These are phyloP conservation scores for Acrossocheilus fasciatus DNA, from an alignment of 2,797 vertebrate species.

Conservation along the genomic window DNA sequence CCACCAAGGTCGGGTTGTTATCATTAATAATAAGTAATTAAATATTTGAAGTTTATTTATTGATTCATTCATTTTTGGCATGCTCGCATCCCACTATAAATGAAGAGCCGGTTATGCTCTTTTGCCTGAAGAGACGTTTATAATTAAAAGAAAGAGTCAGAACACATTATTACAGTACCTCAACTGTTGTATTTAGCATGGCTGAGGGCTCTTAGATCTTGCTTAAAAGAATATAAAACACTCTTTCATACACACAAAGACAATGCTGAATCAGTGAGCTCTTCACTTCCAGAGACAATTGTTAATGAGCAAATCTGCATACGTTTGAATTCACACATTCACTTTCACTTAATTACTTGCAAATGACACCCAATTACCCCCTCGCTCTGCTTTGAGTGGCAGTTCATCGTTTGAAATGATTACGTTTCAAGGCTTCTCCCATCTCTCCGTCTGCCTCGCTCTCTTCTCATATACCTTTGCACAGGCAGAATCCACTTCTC, in stretches of 20 bases:
- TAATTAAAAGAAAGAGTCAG: constrained; percentile 54
- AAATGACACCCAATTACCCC: constrained; percentile 57
- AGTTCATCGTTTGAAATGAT: constrained; percentile 62
- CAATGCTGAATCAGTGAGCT: constrained; percentile 43
- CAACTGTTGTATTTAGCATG: constrained; percentile 43
- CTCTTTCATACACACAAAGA: constrained; percentile 15
- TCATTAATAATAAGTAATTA: not conserved
- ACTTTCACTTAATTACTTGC: constrained; percentile 62
- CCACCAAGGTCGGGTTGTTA: not conserved
- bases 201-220: constrained; percentile 50
- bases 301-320: constrained; percentile 63
- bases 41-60: not conserved
- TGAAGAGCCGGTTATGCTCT: constrained; percentile 42
- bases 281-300: constrained; percentile 50
- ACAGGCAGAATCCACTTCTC: constrained; percentile 35
- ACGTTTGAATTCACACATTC: constrained; percentile 57
- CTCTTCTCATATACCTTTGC: constrained; percentile 43
- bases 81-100: constrained; percentile 30
- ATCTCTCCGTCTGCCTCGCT: constrained; percentile 22
- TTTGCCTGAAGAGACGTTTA: constrained; percentile 53
- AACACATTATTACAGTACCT: constrained; percentile 52
- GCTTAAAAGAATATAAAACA: constrained; percentile 46
- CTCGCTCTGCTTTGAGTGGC: constrained; percentile 42
- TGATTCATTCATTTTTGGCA: constrained; percentile 12
- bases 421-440: constrained; percentile 55